A percentile compares a stretch with the other conserved stretches of the same genome.
Conservation (phyloP, 2,113 vertebrate genomes). For the Mobula hypostoma region DNA sequence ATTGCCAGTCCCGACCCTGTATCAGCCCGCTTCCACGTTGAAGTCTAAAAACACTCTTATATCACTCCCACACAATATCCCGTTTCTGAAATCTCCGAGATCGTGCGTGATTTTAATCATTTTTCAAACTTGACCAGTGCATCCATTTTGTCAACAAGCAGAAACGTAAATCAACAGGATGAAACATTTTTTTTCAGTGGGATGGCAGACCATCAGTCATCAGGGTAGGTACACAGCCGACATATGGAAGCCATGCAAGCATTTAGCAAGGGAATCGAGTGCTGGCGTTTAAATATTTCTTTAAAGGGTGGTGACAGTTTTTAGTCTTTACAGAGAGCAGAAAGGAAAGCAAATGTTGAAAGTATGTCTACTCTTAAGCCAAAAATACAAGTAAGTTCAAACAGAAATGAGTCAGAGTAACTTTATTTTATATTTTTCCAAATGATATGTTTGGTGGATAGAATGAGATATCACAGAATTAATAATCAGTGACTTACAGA, state of each 20-base stretch:
- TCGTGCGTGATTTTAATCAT: not conserved
- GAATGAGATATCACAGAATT: not conserved
- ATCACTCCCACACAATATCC: not conserved
- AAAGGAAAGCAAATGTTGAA: not conserved
- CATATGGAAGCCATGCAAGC: not conserved
- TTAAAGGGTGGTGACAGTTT: not conserved
- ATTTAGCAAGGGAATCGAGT: not conserved
- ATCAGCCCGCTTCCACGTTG: not conserved
- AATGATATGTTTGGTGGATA: not conserved
- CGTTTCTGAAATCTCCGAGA: not conserved
- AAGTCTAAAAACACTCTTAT: not conserved
- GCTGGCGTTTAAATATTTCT: not conserved
- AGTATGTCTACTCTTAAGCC: not conserved
- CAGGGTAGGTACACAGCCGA: not conserved
- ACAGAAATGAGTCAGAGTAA: not conserved
- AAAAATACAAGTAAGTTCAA: not conserved
- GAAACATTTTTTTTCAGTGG: not conserved
- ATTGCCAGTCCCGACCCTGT: not conserved
- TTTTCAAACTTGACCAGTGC: not conserved
- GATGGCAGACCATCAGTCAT: not conserved
- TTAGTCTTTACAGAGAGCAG: not conserved
- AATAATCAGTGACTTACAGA: too few relatives aligned
- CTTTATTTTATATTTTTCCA: not conserved
- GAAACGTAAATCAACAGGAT: not conserved
- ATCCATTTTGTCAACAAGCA: not conserved